Percentiles rank a stretch among this genome's conserved stretches.
phyloP scores from a whole-genome alignment of 2,888 invertebrate species.

The Gymnoscelis rufifasciata region DNA sequence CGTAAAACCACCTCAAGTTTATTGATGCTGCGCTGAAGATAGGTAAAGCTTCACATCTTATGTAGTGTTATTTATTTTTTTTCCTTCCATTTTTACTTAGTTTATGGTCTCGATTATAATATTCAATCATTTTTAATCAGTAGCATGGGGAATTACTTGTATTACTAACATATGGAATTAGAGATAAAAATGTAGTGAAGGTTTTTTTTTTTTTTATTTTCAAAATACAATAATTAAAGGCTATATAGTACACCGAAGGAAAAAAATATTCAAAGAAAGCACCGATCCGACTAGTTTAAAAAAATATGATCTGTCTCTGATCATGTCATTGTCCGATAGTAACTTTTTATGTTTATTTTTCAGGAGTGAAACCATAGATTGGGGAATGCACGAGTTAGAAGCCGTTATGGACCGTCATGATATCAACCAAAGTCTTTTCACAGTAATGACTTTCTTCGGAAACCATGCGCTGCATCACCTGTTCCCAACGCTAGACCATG shows the following conservation, averaged over 20 bases:
- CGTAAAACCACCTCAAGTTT: slow-evolving; percentile 27
- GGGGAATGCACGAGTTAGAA: slow-evolving; percentile 81
- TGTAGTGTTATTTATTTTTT: slow-evolving; percentile 15
- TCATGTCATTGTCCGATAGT: too few relatives aligned
- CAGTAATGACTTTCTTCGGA: slow-evolving; percentile 84
- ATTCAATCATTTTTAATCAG: not conserved
- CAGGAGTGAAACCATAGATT: slow-evolving; percentile 48
- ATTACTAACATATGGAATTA: too few relatives aligned
- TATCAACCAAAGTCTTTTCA: slow-evolving; percentile 81
- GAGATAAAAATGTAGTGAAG: too few relatives aligned
- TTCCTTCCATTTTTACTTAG: not conserved
- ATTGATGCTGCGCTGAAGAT: slow-evolving; percentile 24
- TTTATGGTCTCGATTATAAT: not conserved
- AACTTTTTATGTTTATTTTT: slow-evolving; percentile 15
- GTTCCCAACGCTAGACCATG: slow-evolving; percentile 88
- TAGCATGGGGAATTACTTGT: too few relatives aligned
- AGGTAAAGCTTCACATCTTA: slow-evolving; percentile 16
- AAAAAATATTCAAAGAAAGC: too few relatives aligned
- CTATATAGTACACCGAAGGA: too few relatives aligned
- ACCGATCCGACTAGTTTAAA: too few relatives aligned
- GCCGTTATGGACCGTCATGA: slow-evolving; percentile 85
- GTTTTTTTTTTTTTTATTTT: too few relatives aligned
- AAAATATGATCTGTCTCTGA: too few relatives aligned
- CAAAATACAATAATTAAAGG: too few relatives aligned
- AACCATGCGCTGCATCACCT: slow-evolving; percentile 87